Conservation (phyloP, 2,888 invertebrate species). For the Argyresthia goedartella region DNA sequence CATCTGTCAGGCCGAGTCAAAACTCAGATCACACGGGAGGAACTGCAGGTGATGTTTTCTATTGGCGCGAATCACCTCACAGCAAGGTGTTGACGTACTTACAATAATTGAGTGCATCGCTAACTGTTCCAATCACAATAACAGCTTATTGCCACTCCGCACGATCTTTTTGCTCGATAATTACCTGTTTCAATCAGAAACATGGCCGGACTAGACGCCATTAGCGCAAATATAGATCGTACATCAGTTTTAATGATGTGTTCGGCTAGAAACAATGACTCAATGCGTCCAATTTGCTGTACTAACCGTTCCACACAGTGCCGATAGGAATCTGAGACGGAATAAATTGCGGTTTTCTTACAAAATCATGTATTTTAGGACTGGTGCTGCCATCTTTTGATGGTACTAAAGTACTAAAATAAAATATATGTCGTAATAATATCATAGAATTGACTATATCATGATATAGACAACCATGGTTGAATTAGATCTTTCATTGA, state of each 20-base stretch:
- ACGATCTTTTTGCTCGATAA: neutral
- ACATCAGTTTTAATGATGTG: neutral
- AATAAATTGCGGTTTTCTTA: neutral
- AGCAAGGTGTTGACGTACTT: too few relatives aligned
- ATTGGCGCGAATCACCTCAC: too few relatives aligned
- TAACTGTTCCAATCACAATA: too few relatives aligned
- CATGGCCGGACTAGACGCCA: too few relatives aligned
- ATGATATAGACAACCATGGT: too few relatives aligned
- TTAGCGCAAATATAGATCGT: neutral
- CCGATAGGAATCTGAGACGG: neutral
- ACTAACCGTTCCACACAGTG: neutral
- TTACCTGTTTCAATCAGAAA: neutral
- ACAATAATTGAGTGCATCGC: too few relatives aligned
- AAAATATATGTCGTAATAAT: too few relatives aligned
- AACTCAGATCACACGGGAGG: too few relatives aligned
- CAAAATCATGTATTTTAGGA: conserved; percentile 5
- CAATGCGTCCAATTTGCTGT: neutral
- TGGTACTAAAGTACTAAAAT: neutral
- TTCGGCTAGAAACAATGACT: neutral
- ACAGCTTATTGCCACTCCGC: neutral
- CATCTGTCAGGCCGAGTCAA: too few relatives aligned
- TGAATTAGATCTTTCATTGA: too few relatives aligned
- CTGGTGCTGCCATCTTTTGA: conserved; percentile 22
- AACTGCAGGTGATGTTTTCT: too few relatives aligned
- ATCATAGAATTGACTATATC: too few relatives aligned